Evolutionary conservation across 2,113 vertebrate genomes (phyloP).

Genomic region (Crypturellus undulatus): DNA sequence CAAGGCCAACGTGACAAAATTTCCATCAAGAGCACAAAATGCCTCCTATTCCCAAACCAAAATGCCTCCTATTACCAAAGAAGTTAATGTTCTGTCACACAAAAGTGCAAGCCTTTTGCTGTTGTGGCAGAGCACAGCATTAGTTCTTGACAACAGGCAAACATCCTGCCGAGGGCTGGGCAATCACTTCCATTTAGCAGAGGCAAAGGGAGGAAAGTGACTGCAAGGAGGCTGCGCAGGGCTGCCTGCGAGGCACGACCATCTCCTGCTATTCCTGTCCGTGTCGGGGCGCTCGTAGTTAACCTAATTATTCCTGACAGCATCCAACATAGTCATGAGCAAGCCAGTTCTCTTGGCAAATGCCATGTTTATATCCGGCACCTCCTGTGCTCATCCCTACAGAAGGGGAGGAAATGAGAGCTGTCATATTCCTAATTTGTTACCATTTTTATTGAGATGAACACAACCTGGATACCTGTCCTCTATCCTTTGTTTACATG

Average conservation of each 20-base stretch:
- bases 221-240: background rate
- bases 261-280: background rate
- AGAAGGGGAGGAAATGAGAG: conserved; percentile 24
- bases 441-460: conserved; percentile 19
- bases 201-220: background rate
- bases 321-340: background rate
- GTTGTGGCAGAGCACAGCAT: background rate
- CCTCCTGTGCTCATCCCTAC: background rate
- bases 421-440: background rate
- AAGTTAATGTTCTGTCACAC: background rate
- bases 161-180: background rate
- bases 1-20: background rate
- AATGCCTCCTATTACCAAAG: background rate
- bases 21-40: background rate
- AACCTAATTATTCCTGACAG: conserved; percentile 16
- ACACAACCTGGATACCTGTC: background rate
- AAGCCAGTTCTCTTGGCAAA: conserved; percentile 6
- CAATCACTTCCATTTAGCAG: background rate
- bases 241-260: background rate
- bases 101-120: background rate
- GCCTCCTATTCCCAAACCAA: background rate
- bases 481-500: background rate
- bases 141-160: background rate
- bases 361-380: background rate
- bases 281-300: background rate